A percentile compares a stretch with the other conserved stretches of the same genome.
phyloP scores from a whole-genome alignment of 2,888 invertebrate genomes.

The Parascotia fuliginaria region DNA sequence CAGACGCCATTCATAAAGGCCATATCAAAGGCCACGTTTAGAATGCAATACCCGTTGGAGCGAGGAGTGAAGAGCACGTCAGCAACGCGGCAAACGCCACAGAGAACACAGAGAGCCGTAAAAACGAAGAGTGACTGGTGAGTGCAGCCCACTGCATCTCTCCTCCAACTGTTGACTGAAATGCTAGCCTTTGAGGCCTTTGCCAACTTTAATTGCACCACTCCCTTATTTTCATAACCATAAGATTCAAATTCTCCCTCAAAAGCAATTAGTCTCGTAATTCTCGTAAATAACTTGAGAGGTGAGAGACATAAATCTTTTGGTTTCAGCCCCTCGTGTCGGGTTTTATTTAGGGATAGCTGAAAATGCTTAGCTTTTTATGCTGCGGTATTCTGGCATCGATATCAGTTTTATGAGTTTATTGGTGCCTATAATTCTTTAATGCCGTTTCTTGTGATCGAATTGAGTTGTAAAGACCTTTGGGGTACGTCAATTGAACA shows the following conservation, averaged over 20 bases:
- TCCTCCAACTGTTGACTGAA: slow-evolving; percentile 25
- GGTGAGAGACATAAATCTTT: slow-evolving; percentile 59
- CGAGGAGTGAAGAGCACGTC: slow-evolving; percentile 15
- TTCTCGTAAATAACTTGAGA: slow-evolving; percentile 55
- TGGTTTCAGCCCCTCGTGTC: slow-evolving; percentile 49
- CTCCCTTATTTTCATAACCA: slow-evolving; percentile 30
- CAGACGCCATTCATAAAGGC: slow-evolving; percentile 22
- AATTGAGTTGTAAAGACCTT: slow-evolving; percentile 43
- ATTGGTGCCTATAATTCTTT: slow-evolving; percentile 44
- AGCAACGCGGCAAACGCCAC: slow-evolving; percentile 19
- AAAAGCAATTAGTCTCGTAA: slow-evolving; percentile 54
- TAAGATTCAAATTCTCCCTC: slow-evolving; percentile 48
- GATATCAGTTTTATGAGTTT: slow-evolving; percentile 40
- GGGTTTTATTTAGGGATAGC: slow-evolving; percentile 53
- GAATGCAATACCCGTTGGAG: slow-evolving; percentile 15
- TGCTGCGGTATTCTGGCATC: slow-evolving; percentile 42
- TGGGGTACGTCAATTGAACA: slow-evolving; percentile 33
- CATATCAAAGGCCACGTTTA: slow-evolving; percentile 26
- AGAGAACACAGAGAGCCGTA: slow-evolving; percentile 20
- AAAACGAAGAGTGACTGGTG: slow-evolving; percentile 25
- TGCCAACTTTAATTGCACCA: slow-evolving; percentile 38
- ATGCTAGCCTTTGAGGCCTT: slow-evolving; percentile 43
- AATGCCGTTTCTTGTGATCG: slow-evolving; percentile 38
- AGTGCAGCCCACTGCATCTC: slow-evolving; percentile 27
- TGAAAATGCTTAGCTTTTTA: slow-evolving; percentile 51